Evolutionary conservation across 2,797 vertebrate genomes (phyloP).

Genomic region (Pseudocheirus occidentalis): DNA sequence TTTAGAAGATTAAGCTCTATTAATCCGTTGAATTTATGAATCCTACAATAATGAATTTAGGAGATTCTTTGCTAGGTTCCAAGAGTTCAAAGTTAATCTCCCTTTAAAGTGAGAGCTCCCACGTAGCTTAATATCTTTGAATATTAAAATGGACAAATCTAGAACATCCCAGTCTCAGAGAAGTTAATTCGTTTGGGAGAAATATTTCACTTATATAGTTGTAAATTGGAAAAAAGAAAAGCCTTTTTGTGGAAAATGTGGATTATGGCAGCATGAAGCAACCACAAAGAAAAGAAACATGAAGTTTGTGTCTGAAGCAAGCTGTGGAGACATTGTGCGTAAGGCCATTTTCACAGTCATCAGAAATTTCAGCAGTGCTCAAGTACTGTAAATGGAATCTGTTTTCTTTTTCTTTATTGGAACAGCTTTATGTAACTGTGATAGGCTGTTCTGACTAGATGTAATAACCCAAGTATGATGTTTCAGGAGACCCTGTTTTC

Average conservation of each 20-base stretch:
- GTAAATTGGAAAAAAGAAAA: constrained; percentile 19
- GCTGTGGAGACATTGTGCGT: neutral
- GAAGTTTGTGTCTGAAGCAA: constrained; percentile 22
- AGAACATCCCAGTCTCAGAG: constrained; percentile 35
- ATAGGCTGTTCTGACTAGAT: neutral
- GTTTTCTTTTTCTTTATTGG: neutral
- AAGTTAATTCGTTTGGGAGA: constrained; percentile 28
- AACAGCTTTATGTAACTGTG: neutral
- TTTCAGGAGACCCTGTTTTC: neutral
- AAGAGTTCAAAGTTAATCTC: constrained; percentile 58
- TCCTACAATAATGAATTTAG: constrained; percentile 37
- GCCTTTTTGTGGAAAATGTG: constrained; percentile 22
- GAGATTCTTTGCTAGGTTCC: constrained; percentile 30
- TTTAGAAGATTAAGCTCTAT: constrained; percentile 36
- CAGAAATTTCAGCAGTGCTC: neutral
- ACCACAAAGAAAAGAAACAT: constrained; percentile 6
- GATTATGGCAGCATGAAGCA: neutral
- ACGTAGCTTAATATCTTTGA: neutral
- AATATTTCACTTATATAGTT: constrained; percentile 28
- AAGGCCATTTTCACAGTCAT: neutral
- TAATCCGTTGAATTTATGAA: constrained; percentile 39
- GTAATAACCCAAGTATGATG: neutral
- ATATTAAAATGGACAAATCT: constrained; percentile 20
- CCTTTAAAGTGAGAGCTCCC: constrained; percentile 10
- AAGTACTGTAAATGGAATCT: constrained; percentile 1